These are phyloP conservation scores for Stenichneumon culpator DNA, from an alignment of 2,888 invertebrate species.

Conservation along the genomic window DNA sequence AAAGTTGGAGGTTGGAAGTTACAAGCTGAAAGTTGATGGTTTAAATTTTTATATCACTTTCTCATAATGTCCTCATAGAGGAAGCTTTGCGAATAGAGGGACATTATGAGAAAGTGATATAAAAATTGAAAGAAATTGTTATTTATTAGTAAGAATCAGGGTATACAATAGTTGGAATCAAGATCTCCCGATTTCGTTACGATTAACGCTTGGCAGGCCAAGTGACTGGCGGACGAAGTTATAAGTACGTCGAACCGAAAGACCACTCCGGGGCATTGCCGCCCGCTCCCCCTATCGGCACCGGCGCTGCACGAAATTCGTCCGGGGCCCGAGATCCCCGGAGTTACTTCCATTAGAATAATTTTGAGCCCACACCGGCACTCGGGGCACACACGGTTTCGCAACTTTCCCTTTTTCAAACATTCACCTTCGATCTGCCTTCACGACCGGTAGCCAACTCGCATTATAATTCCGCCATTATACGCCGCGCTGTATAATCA, in stretches of 20 bases:
- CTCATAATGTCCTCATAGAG: no score
- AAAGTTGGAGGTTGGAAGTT: no score
- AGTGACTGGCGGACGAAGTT: conserved; percentile 7
- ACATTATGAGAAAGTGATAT: no score
- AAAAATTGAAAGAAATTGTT: no score
- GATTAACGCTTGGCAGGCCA: background rate
- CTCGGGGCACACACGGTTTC: conserved; percentile 21
- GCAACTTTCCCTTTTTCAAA: conserved; percentile 34
- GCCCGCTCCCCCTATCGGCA: background rate
- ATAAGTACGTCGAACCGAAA: conserved; percentile 6
- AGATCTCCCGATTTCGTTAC: background rate
- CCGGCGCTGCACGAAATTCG: conserved; percentile 23
- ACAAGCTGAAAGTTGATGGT: no score
- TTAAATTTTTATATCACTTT: no score
- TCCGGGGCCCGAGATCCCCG: conserved; percentile 10
- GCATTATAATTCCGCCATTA: conserved; percentile 22
- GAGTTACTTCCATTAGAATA: conserved; percentile 21
- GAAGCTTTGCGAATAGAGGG: no score
- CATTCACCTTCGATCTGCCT: conserved; percentile 33
- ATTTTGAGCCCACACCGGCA: background rate
- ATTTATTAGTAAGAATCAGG: background rate
- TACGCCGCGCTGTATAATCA: conserved; percentile 16
- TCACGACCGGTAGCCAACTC: background rate
- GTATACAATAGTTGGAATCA: background rate
- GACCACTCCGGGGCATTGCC: conserved; percentile 13